Percentiles rank a stretch among this genome's conserved stretches.
phyloP scores from a whole-genome alignment of 2,797 vertebrate species.

The Chrosomus eos region DNA sequence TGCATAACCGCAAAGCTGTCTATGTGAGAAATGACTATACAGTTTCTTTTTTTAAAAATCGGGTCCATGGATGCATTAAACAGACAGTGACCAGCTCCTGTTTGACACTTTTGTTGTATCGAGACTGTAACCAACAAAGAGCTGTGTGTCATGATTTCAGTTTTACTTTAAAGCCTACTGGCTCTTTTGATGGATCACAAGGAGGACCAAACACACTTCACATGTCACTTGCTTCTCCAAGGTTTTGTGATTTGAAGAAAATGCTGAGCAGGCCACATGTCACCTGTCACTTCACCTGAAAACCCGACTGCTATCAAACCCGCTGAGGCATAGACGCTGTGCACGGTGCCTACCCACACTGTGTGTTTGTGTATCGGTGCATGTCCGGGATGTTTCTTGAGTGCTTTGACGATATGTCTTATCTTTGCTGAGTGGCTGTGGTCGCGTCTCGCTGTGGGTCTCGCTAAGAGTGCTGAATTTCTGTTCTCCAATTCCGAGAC shows the following conservation, averaged over 20 bases:
- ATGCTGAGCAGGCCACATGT: neutral
- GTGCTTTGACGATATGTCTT: conserved; percentile 20
- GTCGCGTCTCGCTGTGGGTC: neutral
- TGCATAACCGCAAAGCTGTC: neutral
- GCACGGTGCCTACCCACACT: neutral
- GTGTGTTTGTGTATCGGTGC: conserved; percentile 21
- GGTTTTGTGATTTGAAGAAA: conserved; percentile 40
- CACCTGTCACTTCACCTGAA: conserved; percentile 27
- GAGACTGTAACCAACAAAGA: neutral
- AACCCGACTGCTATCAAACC: conserved; percentile 23
- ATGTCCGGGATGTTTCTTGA: conserved; percentile 22
- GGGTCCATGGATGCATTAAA: neutral
- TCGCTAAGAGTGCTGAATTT: neutral
- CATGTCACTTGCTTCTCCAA: conserved; percentile 18
- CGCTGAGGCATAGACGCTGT: conserved; percentile 17
- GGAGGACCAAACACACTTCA: conserved; percentile 9
- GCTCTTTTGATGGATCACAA: conserved; percentile 46
- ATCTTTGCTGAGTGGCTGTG: neutral
- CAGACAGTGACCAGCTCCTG: neutral
- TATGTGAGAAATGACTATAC: neutral
- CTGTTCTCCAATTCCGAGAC: neutral
- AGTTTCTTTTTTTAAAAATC: neutral
- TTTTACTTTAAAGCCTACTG: conserved; percentile 4
- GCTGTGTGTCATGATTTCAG: neutral
- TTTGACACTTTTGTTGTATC: neutral